These are phyloP conservation scores for Belgica antarctica DNA, from an alignment of 2,888 invertebrate genomes.

Conservation along the genomic window DNA sequence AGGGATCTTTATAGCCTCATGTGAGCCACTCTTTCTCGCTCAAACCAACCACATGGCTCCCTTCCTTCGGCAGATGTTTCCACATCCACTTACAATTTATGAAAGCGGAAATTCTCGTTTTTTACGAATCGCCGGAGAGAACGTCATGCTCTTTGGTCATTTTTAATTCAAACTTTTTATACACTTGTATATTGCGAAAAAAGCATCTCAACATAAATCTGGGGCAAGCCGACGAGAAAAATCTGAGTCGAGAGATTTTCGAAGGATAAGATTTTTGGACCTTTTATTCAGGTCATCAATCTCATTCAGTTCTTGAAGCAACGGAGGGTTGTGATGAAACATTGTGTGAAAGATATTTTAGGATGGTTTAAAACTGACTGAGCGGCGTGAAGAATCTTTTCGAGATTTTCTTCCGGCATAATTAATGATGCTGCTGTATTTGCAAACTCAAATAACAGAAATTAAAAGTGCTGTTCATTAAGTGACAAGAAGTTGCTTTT, in stretches of 20 bases:
- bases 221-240: neutral
- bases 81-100: too few species aligned
- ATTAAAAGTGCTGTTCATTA: neutral
- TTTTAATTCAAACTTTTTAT: constrained; percentile 17
- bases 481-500: neutral
- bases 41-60: neutral
- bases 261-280: neutral
- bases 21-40: neutral
- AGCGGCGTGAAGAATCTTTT: neutral
- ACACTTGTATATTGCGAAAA: neutral
- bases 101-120: neutral
- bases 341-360: neutral
- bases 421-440: constrained; percentile 3
- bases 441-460: neutral
- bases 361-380: neutral
- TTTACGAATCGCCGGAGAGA: neutral
- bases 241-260: neutral
- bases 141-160: constrained; percentile 38
- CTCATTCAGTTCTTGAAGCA: constrained; percentile 17
- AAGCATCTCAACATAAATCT: constrained; percentile 24
- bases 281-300: constrained; percentile 28
- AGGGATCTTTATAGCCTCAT: neutral
- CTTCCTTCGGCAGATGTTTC: neutral
- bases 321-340: neutral
- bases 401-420: neutral